A percentile compares a stretch with the other conserved stretches of the same genome.
phyloP scores from a whole-genome alignment of 2,113 vertebrate species.

The Polypterus bichir region DNA sequence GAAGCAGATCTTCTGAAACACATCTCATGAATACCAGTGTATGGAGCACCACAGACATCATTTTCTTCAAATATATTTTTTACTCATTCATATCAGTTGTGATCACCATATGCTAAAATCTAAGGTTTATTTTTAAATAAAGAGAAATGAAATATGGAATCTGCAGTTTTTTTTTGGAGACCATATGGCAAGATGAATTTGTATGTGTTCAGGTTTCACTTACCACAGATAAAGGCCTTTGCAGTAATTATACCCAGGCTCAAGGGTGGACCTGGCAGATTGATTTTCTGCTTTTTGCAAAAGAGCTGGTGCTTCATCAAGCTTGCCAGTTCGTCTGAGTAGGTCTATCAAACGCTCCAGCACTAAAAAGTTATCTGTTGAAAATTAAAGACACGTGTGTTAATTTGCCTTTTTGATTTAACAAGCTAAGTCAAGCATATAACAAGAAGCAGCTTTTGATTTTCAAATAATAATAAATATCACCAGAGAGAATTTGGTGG shows the following conservation, averaged over 20 bases:
- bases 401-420: too few species aligned
- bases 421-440: too few species aligned
- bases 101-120: too few species aligned
- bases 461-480: neutral
- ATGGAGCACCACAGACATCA: too few species aligned
- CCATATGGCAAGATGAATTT: too few species aligned
- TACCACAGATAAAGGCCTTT: conserved; percentile 42
- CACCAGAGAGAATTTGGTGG: neutral
- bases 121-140: too few species aligned
- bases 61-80: too few species aligned
- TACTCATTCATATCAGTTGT: too few species aligned
- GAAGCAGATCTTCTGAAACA: too few species aligned
- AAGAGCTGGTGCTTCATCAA: conserved; percentile 31
- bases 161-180: too few species aligned
- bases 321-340: conserved; percentile 36
- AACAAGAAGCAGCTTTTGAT: neutral
- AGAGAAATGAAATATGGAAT: too few species aligned
- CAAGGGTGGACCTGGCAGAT: conserved; percentile 24
- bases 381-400: neutral
- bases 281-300: conserved; percentile 29
- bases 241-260: conserved; percentile 44
- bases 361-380: conserved; percentile 37
- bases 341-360: conserved; percentile 34
- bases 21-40: too few species aligned
- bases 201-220: neutral